phyloP scores from a whole-genome alignment of 2,113 vertebrate species.

The Neopipo cinnamomea region DNA sequence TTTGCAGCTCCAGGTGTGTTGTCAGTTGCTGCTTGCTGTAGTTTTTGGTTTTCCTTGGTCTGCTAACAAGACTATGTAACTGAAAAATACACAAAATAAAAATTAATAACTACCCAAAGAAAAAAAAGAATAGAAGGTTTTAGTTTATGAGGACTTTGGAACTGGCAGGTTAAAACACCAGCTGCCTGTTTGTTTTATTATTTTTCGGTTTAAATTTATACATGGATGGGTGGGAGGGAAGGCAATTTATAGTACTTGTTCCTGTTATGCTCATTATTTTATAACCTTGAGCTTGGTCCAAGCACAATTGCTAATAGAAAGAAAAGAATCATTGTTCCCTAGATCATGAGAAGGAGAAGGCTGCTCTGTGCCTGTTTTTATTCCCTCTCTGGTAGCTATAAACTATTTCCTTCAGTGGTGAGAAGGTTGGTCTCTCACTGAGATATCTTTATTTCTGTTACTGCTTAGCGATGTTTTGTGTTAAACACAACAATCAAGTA shows the following conservation, averaged over 20 bases:
- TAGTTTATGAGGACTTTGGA: slow-evolving; percentile 31
- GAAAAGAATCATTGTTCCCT: not conserved
- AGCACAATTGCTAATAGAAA: slow-evolving; percentile 25
- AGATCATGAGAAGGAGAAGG: not conserved
- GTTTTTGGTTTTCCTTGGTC: slow-evolving; percentile 38
- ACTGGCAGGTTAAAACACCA: slow-evolving; percentile 58
- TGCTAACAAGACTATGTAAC: slow-evolving; percentile 32
- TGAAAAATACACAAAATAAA: slow-evolving; percentile 55
- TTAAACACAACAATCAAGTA: not conserved
- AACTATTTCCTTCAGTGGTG: not conserved
- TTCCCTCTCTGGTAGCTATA: not conserved
- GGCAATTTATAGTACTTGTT: slow-evolving; percentile 56
- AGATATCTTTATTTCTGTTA: not conserved
- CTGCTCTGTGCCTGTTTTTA: not conserved
- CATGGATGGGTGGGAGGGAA: slow-evolving; percentile 50
- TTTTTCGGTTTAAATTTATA: slow-evolving; percentile 71
- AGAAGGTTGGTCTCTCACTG: not conserved
- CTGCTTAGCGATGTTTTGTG: not conserved
- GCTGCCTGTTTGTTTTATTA: slow-evolving; percentile 64
- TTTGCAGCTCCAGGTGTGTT: slow-evolving; percentile 22
- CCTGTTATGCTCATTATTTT: slow-evolving; percentile 50
- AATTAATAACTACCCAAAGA: not conserved
- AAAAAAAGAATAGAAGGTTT: slow-evolving; percentile 45
- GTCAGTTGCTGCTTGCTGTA: slow-evolving; percentile 2
- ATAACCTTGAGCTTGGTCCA: slow-evolving; percentile 44